A percentile compares a stretch with the other conserved stretches of the same genome.
Evolutionary conservation across 1,140 invertebrate species (phyloP).

Genomic region (Heliconius himera): DNA sequence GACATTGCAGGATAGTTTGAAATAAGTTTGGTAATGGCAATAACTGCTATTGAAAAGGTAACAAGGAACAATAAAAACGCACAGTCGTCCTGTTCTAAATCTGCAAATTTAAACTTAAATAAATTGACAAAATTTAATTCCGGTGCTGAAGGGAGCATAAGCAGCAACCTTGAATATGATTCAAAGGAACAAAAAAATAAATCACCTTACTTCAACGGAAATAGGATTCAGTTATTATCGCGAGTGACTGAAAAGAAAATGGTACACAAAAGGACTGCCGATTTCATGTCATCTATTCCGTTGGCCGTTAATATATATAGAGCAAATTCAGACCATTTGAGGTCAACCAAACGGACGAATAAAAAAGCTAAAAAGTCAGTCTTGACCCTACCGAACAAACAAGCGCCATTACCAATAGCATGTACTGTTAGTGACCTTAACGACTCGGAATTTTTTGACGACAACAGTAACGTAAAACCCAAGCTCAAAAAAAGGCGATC

Average conservation of each 20-base stretch:
- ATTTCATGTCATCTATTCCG: conserved; percentile 59
- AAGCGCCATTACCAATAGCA: conserved; percentile 46
- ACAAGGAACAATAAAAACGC: conserved; percentile 33
- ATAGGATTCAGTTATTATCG: conserved; percentile 55
- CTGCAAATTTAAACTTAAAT: conserved; percentile 40
- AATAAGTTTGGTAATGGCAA: conserved; percentile 49
- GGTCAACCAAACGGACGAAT: conserved; percentile 43
- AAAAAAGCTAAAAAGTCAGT: conserved; percentile 68
- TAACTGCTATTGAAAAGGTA: conserved; percentile 47
- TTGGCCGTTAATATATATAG: conserved; percentile 63
- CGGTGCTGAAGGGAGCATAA: conserved; percentile 38
- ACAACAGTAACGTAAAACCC: conserved; percentile 39
- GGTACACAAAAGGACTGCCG: conserved; percentile 49
- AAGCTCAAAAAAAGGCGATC: conserved; percentile 51
- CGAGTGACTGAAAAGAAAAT: conserved; percentile 55
- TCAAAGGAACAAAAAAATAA: conserved; percentile 23
- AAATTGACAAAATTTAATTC: conserved; percentile 47
- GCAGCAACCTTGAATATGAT: conserved; percentile 40
- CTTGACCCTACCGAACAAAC: conserved; percentile 62
- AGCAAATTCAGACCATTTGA: conserved; percentile 69
- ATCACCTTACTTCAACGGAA: conserved; percentile 56
- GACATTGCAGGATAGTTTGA: background rate
- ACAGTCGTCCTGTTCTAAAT: conserved; percentile 41
- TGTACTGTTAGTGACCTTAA: conserved; percentile 73
- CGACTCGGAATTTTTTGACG: conserved; percentile 61